These are phyloP conservation scores for Alaudala cheleensis DNA, from an alignment of 2,113 vertebrate genomes.

Conservation along the genomic window DNA sequence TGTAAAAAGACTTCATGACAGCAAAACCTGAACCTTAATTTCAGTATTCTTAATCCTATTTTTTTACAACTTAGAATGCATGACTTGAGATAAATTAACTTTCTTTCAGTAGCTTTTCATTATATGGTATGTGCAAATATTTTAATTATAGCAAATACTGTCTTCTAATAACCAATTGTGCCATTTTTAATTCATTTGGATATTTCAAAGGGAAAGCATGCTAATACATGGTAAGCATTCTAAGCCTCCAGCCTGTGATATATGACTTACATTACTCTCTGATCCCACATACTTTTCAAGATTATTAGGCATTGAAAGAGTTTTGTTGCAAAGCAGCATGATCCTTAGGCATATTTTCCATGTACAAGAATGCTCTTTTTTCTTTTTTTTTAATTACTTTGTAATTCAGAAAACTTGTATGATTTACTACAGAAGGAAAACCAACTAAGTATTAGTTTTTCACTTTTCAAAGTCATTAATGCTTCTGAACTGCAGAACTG, in stretches of 20 bases:
- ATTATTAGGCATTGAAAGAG: neutral
- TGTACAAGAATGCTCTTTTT: neutral
- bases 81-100: neutral
- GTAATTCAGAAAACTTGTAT: neutral
- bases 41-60: neutral
- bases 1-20: neutral
- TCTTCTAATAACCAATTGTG: neutral
- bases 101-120: neutral
- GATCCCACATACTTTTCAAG: neutral
- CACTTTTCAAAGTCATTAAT: neutral
- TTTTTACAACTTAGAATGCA: neutral
- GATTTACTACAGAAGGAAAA: neutral
- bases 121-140: neutral
- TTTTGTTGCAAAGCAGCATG: neutral
- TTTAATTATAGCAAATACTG: neutral
- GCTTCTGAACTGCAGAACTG: neutral
- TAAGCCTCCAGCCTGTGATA: neutral
- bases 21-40: neutral
- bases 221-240: neutral
- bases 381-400: neutral
- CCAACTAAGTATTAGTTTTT: neutral
- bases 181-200: neutral
- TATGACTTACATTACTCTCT: neutral
- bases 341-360: neutral
- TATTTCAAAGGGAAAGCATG: neutral